A percentile compares a stretch with the other conserved stretches of the same genome.
These are phyloP conservation scores for Leptatherina wallacei DNA, from an alignment of 2,797 vertebrate genomes.

Conservation along the genomic window DNA sequence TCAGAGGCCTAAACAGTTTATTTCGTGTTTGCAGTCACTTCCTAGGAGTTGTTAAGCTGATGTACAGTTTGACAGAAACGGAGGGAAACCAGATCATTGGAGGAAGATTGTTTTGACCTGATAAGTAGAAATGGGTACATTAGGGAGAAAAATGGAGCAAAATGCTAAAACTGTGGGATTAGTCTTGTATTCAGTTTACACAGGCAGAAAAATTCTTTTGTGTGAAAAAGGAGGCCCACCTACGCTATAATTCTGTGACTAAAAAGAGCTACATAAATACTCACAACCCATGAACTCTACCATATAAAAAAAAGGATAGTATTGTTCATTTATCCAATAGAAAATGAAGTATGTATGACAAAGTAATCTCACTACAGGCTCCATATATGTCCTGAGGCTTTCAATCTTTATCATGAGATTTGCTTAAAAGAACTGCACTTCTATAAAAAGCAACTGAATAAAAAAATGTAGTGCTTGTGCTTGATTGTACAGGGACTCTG, in stretches of 20 bases:
- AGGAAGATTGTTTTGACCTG: conserved; percentile 92
- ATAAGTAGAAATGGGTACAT: conserved; percentile 93
- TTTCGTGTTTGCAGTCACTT: conserved; percentile 98
- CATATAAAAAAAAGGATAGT: background rate
- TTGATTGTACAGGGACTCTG: background rate
- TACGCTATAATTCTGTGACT: conserved; percentile 21
- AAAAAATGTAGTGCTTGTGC: background rate
- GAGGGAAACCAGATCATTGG: conserved; percentile 96
- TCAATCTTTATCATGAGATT: background rate
- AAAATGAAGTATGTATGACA: conserved; percentile 3
- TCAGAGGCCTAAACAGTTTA: conserved; percentile 95
- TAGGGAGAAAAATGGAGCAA: conserved; percentile 77
- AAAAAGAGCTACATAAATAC: background rate
- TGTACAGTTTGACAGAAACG: conserved; percentile 92
- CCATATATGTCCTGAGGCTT: background rate
- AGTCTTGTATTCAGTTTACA: conserved; percentile 64
- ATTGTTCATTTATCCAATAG: background rate
- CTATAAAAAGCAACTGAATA: background rate
- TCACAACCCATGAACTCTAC: background rate
- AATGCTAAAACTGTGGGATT: conserved; percentile 77
- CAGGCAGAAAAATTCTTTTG: conserved; percentile 53
- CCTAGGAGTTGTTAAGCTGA: conserved; percentile 95
- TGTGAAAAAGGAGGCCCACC: conserved; percentile 29
- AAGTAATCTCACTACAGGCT: conserved; percentile 10
- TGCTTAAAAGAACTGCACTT: background rate